phyloP scores from a whole-genome alignment of 2,797 vertebrate genomes.

The Esox lucius region DNA sequence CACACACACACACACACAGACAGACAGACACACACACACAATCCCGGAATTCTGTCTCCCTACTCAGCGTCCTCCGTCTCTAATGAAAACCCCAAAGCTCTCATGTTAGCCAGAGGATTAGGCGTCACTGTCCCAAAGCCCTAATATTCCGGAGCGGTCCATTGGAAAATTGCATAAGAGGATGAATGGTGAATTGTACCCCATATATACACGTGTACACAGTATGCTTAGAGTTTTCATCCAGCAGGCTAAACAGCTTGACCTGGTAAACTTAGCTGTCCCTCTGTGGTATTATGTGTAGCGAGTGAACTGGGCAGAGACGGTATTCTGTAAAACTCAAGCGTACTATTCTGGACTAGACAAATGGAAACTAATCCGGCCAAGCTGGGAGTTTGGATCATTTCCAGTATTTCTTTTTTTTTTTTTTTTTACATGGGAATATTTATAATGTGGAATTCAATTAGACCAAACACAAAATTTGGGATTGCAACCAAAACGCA shows the following conservation, averaged over 20 bases:
- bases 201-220: slow-evolving; percentile 46
- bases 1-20: not conserved
- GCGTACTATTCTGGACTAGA: not conserved
- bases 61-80: slow-evolving; percentile 38
- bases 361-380: not conserved
- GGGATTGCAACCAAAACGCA: too few species aligned
- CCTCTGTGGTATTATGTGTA: not conserved
- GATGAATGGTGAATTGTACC: slow-evolving; percentile 68
- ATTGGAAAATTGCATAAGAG: slow-evolving; percentile 60
- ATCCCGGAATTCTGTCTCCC: not conserved
- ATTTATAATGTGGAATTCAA: too few species aligned
- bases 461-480: too few species aligned
- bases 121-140: slow-evolving; percentile 64
- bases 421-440: not conserved
- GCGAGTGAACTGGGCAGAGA: not conserved
- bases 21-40: not conserved
- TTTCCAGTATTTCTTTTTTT: not conserved
- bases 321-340: not conserved
- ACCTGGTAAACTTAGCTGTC: slow-evolving; percentile 23
- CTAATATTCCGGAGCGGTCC: slow-evolving; percentile 50
- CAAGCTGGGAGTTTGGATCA: not conserved
- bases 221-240: slow-evolving; percentile 50
- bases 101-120: slow-evolving; percentile 68
- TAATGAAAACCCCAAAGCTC: slow-evolving; percentile 66
- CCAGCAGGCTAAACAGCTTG: slow-evolving; percentile 47